Percentiles rank a stretch among this genome's conserved stretches.
Evolutionary conservation across 1,140 invertebrate species (phyloP).

Genomic region (Bathynomus jamesi): DNA sequence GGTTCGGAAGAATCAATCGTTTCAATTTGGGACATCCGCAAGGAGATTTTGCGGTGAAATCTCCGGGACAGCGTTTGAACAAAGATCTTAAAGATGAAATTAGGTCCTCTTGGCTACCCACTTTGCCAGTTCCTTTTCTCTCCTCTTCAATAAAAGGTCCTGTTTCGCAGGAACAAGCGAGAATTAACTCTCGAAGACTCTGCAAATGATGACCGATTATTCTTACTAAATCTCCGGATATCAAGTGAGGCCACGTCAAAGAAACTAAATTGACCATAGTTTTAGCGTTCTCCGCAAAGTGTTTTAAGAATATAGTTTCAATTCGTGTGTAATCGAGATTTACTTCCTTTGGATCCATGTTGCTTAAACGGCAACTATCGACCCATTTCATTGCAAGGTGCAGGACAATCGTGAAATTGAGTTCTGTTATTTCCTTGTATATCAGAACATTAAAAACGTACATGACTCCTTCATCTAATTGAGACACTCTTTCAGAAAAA

Average conservation of each 20-base stretch:
- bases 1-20: slow-evolving; percentile 18
- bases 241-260: slow-evolving; percentile 27
- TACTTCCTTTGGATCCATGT: slow-evolving; percentile 18
- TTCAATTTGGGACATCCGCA: slow-evolving; percentile 16
- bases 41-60: slow-evolving; percentile 11
- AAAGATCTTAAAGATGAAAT: slow-evolving; percentile 14
- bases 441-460: slow-evolving; percentile 21
- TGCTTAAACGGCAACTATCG: slow-evolving; percentile 18
- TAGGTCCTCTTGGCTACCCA: slow-evolving; percentile 12
- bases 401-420: slow-evolving; percentile 20
- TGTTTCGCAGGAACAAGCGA: slow-evolving; percentile 24
- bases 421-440: not conserved
- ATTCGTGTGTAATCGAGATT: not conserved
- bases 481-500: slow-evolving; percentile 15
- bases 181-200: slow-evolving; percentile 8
- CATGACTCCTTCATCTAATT: slow-evolving; percentile 16
- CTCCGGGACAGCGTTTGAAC: slow-evolving; percentile 25
- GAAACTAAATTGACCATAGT: slow-evolving; percentile 3
- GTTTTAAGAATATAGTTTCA: not conserved
- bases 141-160: slow-evolving; percentile 18
- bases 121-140: slow-evolving; percentile 18
- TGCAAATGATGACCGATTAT: slow-evolving; percentile 25
- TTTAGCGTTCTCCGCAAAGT: not conserved
- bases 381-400: slow-evolving; percentile 30
- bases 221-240: slow-evolving; percentile 23